Evolutionary conservation across 2,888 invertebrate species (phyloP), one percentile per base, ranked within the genome.

Genomic region (Synergus gifuensis): DNA sequence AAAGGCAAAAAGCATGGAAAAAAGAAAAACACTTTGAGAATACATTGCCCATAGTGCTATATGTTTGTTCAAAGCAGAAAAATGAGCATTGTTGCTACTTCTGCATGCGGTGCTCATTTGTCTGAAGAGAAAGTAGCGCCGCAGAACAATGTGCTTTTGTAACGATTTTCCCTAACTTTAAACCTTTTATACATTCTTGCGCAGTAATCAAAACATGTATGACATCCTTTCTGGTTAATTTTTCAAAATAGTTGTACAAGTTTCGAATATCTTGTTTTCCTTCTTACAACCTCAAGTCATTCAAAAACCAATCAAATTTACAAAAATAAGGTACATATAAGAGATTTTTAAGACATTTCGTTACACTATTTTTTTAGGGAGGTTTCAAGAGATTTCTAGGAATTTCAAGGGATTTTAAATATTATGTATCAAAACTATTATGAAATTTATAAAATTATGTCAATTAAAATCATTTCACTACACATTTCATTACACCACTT

Each of bases 31-130:
- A 14, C 73, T 73, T 73, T 54, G 40, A 73, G 36, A 54, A 73
- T 73, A 67, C 67, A 73, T 54, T 36, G 73, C 73, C 73, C 73
- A 73, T 2, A 73, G 73, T 22, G 14, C 36, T 73, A 54, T 67
- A 67, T 46, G 46, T 28, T 28, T 28, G 22, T 7, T 67, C 18
- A 67, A 44, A 67, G 49, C 36, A 36, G 54, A 54, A 36, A 36
- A 54, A 73, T 54, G 54, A 73, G 73, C 40, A 54, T 73, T 73
- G 73, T 67, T 67, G 46, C 1, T 73, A n/a, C 54, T n/a, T 54
- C n/a, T 73, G 73, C 49, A 28, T 28, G 28, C 28, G 28, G 49
- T 40, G 49, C 54, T 54, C 73, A 73, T 73, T 73, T 73, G 73
- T 73, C 54, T 54, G 28, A 4, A 22, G 49, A 36, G 12, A 40